These are phyloP conservation scores for Dermatemys mawii DNA, from an alignment of 2,113 vertebrate genomes.

Conservation along the genomic window DNA sequence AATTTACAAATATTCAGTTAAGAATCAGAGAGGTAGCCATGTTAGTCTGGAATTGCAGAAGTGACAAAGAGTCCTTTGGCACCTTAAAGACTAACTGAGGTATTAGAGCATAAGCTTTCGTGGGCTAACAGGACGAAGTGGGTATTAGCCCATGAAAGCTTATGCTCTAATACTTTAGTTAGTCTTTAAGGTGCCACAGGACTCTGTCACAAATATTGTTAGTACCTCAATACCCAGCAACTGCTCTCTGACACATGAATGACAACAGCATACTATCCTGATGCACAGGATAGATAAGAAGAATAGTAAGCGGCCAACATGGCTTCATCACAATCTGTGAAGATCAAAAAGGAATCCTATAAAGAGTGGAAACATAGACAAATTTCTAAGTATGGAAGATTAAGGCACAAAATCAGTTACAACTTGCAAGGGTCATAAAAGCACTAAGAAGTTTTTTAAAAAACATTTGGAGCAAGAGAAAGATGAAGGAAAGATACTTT, in stretches of 20 bases:
- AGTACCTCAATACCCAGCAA: neutral
- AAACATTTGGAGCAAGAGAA: neutral
- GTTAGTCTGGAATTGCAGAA: too few relatives aligned
- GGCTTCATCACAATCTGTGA: neutral
- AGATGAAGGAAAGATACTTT: neutral
- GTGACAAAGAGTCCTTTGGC: too few relatives aligned
- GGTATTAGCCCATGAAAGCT: too few relatives aligned
- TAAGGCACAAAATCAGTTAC: neutral
- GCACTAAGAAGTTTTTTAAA: neutral
- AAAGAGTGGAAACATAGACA: neutral
- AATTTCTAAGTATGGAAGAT: neutral
- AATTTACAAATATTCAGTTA: neutral
- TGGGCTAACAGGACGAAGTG: too few relatives aligned
- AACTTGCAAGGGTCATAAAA: neutral
- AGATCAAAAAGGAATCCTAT: neutral
- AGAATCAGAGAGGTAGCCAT: too few relatives aligned
- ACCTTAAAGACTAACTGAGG: too few relatives aligned
- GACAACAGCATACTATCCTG: neutral
- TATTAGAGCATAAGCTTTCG: too few relatives aligned
- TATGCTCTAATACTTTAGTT: too few relatives aligned
- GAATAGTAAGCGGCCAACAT: neutral
- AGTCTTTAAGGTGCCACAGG: too few relatives aligned
- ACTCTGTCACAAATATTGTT: too few relatives aligned
- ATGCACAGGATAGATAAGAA: neutral
- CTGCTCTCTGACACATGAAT: neutral